Evolutionary conservation across 2,797 vertebrate genomes (phyloP).

Genomic region (Linurgus olivaceus): DNA sequence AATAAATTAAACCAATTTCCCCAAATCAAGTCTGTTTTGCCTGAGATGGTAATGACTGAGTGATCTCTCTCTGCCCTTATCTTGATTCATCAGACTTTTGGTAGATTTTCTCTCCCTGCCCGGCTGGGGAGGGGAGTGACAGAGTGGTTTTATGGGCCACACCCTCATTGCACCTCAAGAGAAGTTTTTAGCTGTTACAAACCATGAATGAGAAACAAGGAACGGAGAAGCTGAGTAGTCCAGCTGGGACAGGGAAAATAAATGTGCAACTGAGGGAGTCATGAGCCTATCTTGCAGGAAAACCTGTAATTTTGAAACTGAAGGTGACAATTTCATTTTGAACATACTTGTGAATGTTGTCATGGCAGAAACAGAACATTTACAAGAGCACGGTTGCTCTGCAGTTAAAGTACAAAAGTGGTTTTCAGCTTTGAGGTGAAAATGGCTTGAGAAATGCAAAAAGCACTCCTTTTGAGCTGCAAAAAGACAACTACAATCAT

Average conservation of each 20-base stretch:
- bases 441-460: neutral
- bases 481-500: neutral
- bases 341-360: neutral
- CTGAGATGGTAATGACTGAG: accelerated
- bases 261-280: neutral
- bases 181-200: neutral
- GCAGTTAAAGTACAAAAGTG: neutral
- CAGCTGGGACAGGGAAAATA: neutral
- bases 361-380: neutral
- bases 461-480: neutral
- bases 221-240: accelerated
- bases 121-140: neutral
- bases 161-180: neutral
- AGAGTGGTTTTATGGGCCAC: neutral
- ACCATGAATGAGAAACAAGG: accelerated
- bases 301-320: neutral
- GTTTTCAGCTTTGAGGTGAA: neutral
- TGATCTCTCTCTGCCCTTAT: neutral
- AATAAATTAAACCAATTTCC: neutral
- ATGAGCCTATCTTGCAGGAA: neutral
- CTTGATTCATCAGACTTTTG: neutral
- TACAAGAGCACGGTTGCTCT: accelerated
- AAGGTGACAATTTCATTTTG: neutral
- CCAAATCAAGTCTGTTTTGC: neutral
- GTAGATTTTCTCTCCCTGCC: neutral